A percentile compares a stretch with the other conserved stretches of the same genome.
phyloP scores from a whole-genome alignment of 1,140 invertebrate genomes.

The Saccostrea glomerata region DNA sequence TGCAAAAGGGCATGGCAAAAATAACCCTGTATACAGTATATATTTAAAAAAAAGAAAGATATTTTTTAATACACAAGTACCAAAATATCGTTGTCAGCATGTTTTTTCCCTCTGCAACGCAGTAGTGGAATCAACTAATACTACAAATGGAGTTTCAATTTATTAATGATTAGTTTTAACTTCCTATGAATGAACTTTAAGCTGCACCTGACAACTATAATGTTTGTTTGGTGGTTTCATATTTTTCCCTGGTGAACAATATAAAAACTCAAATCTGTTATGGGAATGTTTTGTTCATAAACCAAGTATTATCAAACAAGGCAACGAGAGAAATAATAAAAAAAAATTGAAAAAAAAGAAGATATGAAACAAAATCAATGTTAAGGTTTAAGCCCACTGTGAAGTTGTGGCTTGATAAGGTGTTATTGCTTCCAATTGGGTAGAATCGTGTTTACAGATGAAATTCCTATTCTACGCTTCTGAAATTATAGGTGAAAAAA shows the following conservation, averaged over 20 bases:
- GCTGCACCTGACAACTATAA: too few relatives aligned
- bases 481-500: background rate
- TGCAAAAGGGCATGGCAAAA: too few relatives aligned
- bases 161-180: too few relatives aligned
- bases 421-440: background rate
- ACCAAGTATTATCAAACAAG: background rate
- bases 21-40: too few relatives aligned
- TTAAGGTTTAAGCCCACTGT: background rate
- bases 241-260: background rate
- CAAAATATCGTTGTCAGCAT: too few relatives aligned
- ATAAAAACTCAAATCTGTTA: background rate
- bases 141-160: too few relatives aligned
- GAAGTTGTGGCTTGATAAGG: background rate
- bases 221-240: background rate
- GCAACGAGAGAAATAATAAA: background rate
- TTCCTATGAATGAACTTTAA: too few relatives aligned
- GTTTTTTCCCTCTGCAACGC: too few relatives aligned
- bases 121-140: too few relatives aligned
- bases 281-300: background rate
- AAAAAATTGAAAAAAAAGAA: background rate
- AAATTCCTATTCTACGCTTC: background rate
- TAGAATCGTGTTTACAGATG: background rate
- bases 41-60: too few relatives aligned
- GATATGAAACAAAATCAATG: constrained; percentile 7
- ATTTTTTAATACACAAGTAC: too few relatives aligned